Evolutionary conservation across 1,140 invertebrate genomes (phyloP).

Genomic region (Cotesia typhae): DNA sequence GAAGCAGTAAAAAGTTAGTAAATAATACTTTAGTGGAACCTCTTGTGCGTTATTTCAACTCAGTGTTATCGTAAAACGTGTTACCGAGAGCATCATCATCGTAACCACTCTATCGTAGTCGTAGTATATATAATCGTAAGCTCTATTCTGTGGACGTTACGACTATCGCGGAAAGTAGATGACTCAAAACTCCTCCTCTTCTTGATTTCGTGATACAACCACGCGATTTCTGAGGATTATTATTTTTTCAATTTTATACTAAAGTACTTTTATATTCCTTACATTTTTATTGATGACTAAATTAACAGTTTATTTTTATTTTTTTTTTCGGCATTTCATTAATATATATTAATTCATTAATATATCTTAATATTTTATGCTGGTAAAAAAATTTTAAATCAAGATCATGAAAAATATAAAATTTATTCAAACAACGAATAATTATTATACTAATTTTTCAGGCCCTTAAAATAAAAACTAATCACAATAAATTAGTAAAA

Average conservation of each 20-base stretch:
- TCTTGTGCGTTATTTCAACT: not conserved
- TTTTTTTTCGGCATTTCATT: no score
- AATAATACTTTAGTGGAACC: not conserved
- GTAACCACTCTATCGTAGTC: not conserved
- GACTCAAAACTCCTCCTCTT: constrained; percentile 36
- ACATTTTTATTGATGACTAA: not conserved
- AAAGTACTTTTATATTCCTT: constrained; percentile 14
- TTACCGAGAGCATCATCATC: constrained; percentile 3
- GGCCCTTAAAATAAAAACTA: no score
- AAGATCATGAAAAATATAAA: no score
- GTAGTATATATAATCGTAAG: not conserved
- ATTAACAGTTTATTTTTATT: not conserved
- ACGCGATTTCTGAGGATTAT: constrained; percentile 10
- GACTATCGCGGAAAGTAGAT: not conserved
- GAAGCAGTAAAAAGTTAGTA: no score
- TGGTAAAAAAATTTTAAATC: no score
- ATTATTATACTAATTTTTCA: no score
- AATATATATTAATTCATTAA: no score
- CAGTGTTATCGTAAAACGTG: constrained; percentile 3
- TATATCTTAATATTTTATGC: no score
- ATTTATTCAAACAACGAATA: no score
- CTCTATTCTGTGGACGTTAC: not conserved
- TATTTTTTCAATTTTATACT: constrained; percentile 22
- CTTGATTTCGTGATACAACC: constrained; percentile 33
- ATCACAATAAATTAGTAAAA: no score